Evolutionary conservation across 2,113 vertebrate species (phyloP), one percentile per base, ranked within the genome.

Genomic region (Grallaria varia): DNA sequence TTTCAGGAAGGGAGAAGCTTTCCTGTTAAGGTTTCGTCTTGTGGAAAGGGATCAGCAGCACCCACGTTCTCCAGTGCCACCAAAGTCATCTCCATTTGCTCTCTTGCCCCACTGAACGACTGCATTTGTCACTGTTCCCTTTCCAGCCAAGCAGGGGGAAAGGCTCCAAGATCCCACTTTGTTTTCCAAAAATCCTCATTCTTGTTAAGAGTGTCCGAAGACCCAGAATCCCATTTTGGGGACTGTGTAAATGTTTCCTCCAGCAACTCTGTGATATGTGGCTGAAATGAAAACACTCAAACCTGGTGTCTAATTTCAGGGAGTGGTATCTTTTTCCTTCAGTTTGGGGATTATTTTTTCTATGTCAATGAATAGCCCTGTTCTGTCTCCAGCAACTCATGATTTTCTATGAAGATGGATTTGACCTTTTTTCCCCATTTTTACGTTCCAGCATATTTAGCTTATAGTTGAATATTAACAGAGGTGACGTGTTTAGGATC

Each of bases 1-100:
- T 84, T 91, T 53, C 52, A 79, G 89, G 90, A 60, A 84, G 62
- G 63, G n/a, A 80, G 59, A 45, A 72, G 39, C 52, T 62, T 87
- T 52, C 28, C 83, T 86, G 28, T 59, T 87, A 85, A 58, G 76
- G 28, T 92, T 82, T 89, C 28, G 21, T 56, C 55, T 80, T 73
- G 40, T 77, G 84, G 12, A 74, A 84, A 74, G 35, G 33, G 42
- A 52, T 89, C 75, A 81, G 24, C 22, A 12, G 24, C 67, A 17
- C 33, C 17, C 35, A 44, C 7, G 2, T 87, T 82, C 50, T 24
- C 50, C 83, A 72, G 30, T 3, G 4, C 18, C 20, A 77, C 39
- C 80, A 72, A 27, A 63, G 14, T 39, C 50, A 6, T 56, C 58
- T 53, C 50, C 8, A 2, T 72, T 93, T 60, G 67, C 23, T 87